Evolutionary conservation across 37 sponge, comb jelly and placozoan species (phyloP).

Genomic region (Bolinopsis microptera): DNA sequence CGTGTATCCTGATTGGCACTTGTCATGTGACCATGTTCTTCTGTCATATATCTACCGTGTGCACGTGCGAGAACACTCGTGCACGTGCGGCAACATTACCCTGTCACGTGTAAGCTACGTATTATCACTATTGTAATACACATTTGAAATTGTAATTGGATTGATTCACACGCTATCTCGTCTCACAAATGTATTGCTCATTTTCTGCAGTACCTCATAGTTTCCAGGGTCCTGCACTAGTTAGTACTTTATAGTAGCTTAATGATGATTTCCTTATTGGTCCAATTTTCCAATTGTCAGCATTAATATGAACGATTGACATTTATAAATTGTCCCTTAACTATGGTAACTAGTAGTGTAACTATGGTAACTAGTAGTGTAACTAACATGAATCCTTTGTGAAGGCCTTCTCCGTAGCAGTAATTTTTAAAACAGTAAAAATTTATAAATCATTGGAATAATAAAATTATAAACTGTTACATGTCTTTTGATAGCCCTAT

Average conservation of each 20-base stretch:
- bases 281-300: background rate
- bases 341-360: too few species aligned
- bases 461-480: too few species aligned
- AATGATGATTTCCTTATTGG: background rate
- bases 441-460: too few species aligned
- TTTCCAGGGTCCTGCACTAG: background rate
- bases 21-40: background rate
- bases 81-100: background rate
- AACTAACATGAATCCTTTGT: too few species aligned
- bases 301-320: background rate
- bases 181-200: background rate
- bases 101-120: background rate
- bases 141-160: background rate
- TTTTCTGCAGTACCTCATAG: background rate
- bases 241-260: background rate
- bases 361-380: too few species aligned
- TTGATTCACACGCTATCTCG: background rate
- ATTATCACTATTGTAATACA: background rate
- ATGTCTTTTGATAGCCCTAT: too few species aligned
- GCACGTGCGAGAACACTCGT: background rate
- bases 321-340: too few species aligned
- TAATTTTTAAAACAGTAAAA: too few species aligned
- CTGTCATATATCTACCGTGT: background rate
- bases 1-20: too few species aligned
- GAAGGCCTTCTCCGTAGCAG: too few species aligned